Evolutionary conservation across 2,797 vertebrate genomes (phyloP).

Genomic region (Spondyliosoma cantharus): DNA sequence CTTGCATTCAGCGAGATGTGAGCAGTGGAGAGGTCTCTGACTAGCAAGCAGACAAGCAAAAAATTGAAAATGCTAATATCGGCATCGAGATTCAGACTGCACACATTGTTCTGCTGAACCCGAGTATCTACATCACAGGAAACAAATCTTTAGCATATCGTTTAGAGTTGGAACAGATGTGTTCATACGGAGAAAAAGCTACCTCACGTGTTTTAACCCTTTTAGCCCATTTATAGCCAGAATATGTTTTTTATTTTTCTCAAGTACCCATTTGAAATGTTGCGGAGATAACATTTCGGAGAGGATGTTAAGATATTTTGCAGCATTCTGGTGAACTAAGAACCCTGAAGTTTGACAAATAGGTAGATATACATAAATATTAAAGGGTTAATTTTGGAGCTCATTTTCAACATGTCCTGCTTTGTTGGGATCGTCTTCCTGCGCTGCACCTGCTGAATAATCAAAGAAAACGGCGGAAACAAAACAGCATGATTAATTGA

Average conservation of each 20-base stretch:
- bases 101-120: slow-evolving; percentile 13
- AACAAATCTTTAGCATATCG: background rate
- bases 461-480: slow-evolving; percentile 28
- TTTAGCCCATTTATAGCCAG: background rate
- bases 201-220: background rate
- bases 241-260: background rate
- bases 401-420: slow-evolving; percentile 6
- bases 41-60: slow-evolving; percentile 9
- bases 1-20: background rate
- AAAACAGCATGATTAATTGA: slow-evolving; percentile 69
- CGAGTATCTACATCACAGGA: background rate
- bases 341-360: background rate
- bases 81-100: slow-evolving; percentile 12
- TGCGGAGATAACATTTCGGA: no score
- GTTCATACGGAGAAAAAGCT: background rate
- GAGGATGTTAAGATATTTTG: background rate
- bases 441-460: slow-evolving; percentile 27
- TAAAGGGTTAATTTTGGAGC: slow-evolving; percentile 22
- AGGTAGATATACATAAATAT: background rate
- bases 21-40: slow-evolving; percentile 14
- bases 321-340: background rate
- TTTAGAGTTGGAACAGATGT: background rate
- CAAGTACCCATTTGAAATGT: background rate
- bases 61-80: slow-evolving; percentile 30
- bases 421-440: slow-evolving; percentile 10